A percentile compares a stretch with the other conserved stretches of the same genome.
Conservation (phyloP, 2,888 invertebrate genomes). For the Melipona beecheii region DNA sequence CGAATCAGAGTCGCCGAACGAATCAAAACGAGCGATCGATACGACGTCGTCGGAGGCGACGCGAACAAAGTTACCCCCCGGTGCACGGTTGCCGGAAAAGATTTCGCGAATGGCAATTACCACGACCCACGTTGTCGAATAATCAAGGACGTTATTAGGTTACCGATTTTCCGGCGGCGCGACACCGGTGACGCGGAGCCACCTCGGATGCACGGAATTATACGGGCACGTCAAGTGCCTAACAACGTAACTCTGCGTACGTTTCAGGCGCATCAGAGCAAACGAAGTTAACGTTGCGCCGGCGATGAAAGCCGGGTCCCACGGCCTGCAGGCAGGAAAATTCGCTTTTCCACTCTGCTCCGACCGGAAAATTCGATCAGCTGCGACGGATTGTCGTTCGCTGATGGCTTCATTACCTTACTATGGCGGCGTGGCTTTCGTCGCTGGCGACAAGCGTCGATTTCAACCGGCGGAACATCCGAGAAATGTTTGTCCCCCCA, state of each 20-base stretch:
- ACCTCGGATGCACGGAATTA: slow-evolving; percentile 45
- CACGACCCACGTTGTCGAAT: slow-evolving; percentile 38
- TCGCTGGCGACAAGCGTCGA: neutral
- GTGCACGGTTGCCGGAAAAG: slow-evolving; percentile 7
- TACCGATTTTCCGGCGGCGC: slow-evolving; percentile 43
- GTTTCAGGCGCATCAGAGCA: slow-evolving; percentile 66
- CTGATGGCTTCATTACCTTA: slow-evolving; percentile 61
- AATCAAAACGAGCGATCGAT: neutral
- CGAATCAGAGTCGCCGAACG: neutral
- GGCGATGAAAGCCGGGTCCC: slow-evolving; percentile 59
- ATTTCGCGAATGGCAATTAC: slow-evolving; percentile 22
- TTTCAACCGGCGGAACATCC: neutral
- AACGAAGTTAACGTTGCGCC: slow-evolving; percentile 66
- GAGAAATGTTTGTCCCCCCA: neutral
- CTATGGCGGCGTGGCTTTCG: slow-evolving; percentile 7
- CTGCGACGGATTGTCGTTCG: slow-evolving; percentile 61
- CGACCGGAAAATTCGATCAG: slow-evolving; percentile 68
- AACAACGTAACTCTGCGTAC: slow-evolving; percentile 68
- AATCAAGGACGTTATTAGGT: slow-evolving; percentile 51
- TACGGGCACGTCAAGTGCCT: slow-evolving; percentile 62
- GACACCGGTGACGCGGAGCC: slow-evolving; percentile 21
- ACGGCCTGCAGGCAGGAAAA: slow-evolving; percentile 56
- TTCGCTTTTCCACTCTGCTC: slow-evolving; percentile 59
- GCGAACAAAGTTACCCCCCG: slow-evolving; percentile 11
- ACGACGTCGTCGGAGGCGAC: no score